phyloP scores from a whole-genome alignment of 2,888 invertebrate genomes.

The Pelosia muscerda region DNA sequence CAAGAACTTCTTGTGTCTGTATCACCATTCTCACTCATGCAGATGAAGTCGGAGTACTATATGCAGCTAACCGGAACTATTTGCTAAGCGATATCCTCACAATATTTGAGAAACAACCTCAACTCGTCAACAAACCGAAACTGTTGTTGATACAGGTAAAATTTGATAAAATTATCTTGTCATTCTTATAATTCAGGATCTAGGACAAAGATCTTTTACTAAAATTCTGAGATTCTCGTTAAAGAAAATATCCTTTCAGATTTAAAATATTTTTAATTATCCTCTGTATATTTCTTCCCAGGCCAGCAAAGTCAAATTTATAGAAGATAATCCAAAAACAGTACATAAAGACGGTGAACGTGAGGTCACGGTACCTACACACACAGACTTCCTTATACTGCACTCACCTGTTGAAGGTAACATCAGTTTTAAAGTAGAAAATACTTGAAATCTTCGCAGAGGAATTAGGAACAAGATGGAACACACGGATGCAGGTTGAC shows the following conservation, averaged over 20 bases:
- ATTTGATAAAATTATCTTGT: neutral
- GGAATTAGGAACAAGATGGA: too few species aligned
- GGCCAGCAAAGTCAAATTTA: slow-evolving; percentile 69
- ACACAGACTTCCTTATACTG: slow-evolving; percentile 69
- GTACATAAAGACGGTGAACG: slow-evolving; percentile 59
- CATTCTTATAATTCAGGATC: too few species aligned
- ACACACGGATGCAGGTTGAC: too few species aligned
- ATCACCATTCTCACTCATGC: slow-evolving; percentile 72
- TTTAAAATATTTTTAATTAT: too few species aligned
- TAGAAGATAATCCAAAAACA: slow-evolving; percentile 52
- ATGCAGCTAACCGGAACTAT: slow-evolving; percentile 66
- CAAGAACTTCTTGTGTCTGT: slow-evolving; percentile 66
- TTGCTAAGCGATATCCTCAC: slow-evolving; percentile 57
- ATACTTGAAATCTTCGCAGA: neutral
- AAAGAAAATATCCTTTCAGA: too few species aligned
- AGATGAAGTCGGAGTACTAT: slow-evolving; percentile 57
- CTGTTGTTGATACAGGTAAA: slow-evolving; percentile 69
- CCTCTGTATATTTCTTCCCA: slow-evolving; percentile 35
- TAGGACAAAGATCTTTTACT: too few species aligned
- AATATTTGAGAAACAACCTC: slow-evolving; percentile 56
- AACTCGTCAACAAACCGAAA: slow-evolving; percentile 68
- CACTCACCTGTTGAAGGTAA: slow-evolving; percentile 74
- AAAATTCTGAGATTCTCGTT: too few species aligned
- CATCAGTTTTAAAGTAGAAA: slow-evolving; percentile 12
- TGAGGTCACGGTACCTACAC: slow-evolving; percentile 61